Percentiles rank a stretch among this genome's conserved stretches.
Evolutionary conservation across 2,797 vertebrate species (phyloP).

Genomic region (Pogoniulus pusillus): DNA sequence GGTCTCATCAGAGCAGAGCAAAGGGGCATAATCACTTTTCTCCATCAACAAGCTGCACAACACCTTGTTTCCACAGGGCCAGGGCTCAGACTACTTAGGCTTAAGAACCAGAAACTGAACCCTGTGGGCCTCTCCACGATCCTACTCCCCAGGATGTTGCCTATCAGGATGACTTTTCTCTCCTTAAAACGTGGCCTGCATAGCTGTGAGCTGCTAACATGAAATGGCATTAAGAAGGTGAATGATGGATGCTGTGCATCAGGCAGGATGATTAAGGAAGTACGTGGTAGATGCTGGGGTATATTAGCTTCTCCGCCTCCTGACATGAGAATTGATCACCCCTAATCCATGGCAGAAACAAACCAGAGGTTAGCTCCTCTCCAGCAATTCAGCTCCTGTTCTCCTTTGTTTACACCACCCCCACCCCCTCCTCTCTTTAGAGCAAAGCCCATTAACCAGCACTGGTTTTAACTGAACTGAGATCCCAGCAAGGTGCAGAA

Average conservation of each 20-base stretch:
- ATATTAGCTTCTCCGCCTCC: constrained; percentile 10
- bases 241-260: constrained; percentile 30
- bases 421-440: not conserved
- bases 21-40: no score
- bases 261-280: constrained; percentile 39
- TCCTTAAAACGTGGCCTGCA: constrained; percentile 12
- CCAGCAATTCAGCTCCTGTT: not conserved
- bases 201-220: constrained; percentile 13
- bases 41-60: not conserved
- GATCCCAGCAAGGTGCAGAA: not conserved
- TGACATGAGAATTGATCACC: constrained; percentile 28
- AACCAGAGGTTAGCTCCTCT: constrained; percentile 23
- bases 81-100: not conserved
- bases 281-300: not conserved
- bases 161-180: not conserved
- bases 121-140: not conserved
- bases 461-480: constrained; percentile 31
- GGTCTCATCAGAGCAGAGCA: no score
- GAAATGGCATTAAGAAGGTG: constrained; percentile 27
- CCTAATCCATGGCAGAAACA: constrained; percentile 31
- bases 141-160: not conserved
- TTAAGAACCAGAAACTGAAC: not conserved
- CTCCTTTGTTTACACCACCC: not conserved
- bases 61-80: not conserved
- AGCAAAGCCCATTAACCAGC: constrained; percentile 18